Evolutionary conservation across 2,888 invertebrate genomes (phyloP).

Genomic region (Sinopyrophorus schimmeli): DNA sequence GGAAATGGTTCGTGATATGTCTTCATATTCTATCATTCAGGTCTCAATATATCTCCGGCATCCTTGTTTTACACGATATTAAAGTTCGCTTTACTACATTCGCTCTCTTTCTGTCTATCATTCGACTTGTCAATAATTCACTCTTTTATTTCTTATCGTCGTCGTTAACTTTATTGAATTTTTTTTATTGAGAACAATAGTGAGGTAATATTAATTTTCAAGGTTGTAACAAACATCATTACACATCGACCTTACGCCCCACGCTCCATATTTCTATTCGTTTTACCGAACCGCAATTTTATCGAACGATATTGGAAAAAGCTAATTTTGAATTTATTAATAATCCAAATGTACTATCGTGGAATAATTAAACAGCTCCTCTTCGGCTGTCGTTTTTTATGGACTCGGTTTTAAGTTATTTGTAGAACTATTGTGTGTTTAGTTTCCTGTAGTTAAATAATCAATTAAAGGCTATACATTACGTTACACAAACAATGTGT

Average conservation of each 20-base stretch:
- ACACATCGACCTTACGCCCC: not conserved
- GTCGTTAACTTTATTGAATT: slow-evolving; percentile 27
- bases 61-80: slow-evolving; percentile 25
- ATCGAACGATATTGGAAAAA: too few species aligned
- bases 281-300: too few species aligned
- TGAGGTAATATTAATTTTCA: slow-evolving; percentile 22
- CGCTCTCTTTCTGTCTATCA: slow-evolving; percentile 21
- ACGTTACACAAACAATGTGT: slow-evolving; percentile 1
- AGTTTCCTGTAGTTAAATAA: slow-evolving; percentile 12
- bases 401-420: too few species aligned
- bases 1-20: slow-evolving; percentile 23
- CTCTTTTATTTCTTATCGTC: slow-evolving; percentile 23
- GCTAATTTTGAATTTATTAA: too few species aligned
- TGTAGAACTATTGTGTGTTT: slow-evolving; percentile 5
- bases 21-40: slow-evolving; percentile 27
- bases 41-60: slow-evolving; percentile 18
- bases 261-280: too few species aligned
- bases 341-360: too few species aligned
- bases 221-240: slow-evolving; percentile 5
- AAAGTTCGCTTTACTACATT: slow-evolving; percentile 9
- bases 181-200: slow-evolving; percentile 25
- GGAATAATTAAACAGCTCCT: too few species aligned
- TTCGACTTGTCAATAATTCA: slow-evolving; percentile 24
- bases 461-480: slow-evolving; percentile 11
- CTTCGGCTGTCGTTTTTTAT: too few species aligned